Evolutionary conservation across 2,797 vertebrate genomes (phyloP).

Genomic region (Falco columbarius): DNA sequence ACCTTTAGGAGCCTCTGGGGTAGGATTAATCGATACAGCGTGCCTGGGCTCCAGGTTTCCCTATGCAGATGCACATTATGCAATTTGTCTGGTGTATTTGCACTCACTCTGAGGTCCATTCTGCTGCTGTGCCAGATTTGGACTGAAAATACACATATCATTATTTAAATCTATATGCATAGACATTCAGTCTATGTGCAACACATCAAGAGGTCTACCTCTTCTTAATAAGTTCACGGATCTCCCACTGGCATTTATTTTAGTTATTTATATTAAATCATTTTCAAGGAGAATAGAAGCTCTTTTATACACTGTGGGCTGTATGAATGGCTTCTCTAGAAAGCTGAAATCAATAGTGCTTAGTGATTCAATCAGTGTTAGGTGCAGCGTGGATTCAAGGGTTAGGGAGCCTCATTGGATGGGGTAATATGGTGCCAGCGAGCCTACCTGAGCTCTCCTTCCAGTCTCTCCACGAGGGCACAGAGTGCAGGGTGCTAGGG

Average conservation of each 20-base stretch:
- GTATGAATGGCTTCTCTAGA: slow-evolving; percentile 52
- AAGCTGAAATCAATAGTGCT: slow-evolving; percentile 57
- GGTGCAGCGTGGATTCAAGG: not conserved
- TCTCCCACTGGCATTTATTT: slow-evolving; percentile 64
- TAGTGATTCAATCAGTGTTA: slow-evolving; percentile 24
- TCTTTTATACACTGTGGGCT: slow-evolving; percentile 38
- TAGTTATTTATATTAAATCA: slow-evolving; percentile 62
- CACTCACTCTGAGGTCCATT: not conserved
- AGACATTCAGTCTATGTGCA: not conserved
- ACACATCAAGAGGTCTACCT: slow-evolving; percentile 25
- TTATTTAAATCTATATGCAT: not conserved
- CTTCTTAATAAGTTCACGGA: slow-evolving; percentile 57
- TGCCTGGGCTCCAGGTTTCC: not conserved
- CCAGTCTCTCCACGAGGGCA: not conserved
- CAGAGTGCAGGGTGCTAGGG: not conserved
- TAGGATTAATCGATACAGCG: not conserved
- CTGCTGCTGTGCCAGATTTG: not conserved
- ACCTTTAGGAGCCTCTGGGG: slow-evolving; percentile 17
- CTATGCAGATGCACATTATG: slow-evolving; percentile 4
- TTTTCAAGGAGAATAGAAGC: slow-evolving; percentile 64
- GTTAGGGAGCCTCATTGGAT: not conserved
- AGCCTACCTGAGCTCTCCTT: not conserved
- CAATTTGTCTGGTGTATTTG: not conserved
- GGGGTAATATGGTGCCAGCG: not conserved
- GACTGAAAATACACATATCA: not conserved